Base-by-base conservation (phyloP, 2,797 vertebrate species). In the Rallus crepitans region DNA sequence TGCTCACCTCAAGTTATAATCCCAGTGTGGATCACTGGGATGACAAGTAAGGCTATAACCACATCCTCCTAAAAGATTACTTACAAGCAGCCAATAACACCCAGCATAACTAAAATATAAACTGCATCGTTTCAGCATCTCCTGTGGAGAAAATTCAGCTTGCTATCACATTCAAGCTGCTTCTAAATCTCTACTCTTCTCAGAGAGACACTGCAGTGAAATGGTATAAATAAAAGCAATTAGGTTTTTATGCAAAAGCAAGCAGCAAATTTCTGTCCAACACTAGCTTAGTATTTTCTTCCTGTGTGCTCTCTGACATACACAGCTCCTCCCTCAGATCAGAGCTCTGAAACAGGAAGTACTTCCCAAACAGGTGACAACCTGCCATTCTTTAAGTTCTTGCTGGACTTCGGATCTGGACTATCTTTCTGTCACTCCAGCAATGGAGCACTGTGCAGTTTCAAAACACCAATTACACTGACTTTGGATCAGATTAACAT, bases 391-490 rank as follows among this genome's bases (percentile, higher is more conserved):
- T 47, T 20, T 9, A 64, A 50, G 6, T 80, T 61, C 72, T 83
- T 69, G 60, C 57, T 2, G 5, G 77, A 90, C 70, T 93, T 63
- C 1, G 0, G 59, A 79, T 84, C 59, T 84, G 39, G 66, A 90
- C 73, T 59, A 87, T 35, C 11, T 95, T 90, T 56, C 53, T 76
- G 73, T 60, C 59, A 69, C 82, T 93, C 33, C 76, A 60, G 80
- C 77, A 84, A 35, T 0, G 0, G 23, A 73, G 53, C 47, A 50
- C 55, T 50, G 28, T 0, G 1, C 5, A 71, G 45, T 25, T 93
- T 88, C 75, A 78, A 69, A 87, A 83, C 48, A 60, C 37, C 25
- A 75, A 61, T 70, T 80, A 93, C 40, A 35, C 15, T 64, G 56
- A 77, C 48, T 64, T 16, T 31, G 50, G 56, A 77, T 89, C 59